phyloP scores from a whole-genome alignment of 2,113 vertebrate species.

The Pygoscelis adeliae region DNA sequence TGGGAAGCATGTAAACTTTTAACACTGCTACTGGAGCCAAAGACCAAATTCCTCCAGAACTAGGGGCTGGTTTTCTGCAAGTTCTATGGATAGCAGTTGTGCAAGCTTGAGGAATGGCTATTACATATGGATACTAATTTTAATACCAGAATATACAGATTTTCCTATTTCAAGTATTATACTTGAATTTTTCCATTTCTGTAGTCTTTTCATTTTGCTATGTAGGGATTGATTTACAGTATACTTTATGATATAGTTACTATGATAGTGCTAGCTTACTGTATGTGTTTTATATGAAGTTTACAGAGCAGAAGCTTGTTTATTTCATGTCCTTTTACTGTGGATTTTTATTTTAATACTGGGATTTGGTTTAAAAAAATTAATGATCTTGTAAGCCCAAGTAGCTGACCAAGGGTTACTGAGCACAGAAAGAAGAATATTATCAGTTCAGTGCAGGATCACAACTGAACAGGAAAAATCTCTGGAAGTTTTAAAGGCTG shows the following conservation, averaged over 20 bases:
- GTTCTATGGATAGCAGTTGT: background rate
- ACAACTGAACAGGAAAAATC: background rate
- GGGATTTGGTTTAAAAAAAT: background rate
- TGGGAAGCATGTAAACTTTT: background rate
- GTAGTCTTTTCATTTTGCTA: background rate
- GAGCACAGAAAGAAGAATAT: background rate
- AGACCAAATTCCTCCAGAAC: background rate
- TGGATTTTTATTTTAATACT: slow-evolving; percentile 29
- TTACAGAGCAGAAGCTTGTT: background rate
- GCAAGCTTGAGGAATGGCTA: background rate
- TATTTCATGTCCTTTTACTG: background rate
- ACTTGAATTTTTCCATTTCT: background rate
- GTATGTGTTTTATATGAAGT: background rate
- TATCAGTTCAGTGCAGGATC: slow-evolving; percentile 22
- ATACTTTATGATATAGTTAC: background rate
- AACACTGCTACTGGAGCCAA: background rate
- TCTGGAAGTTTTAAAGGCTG: background rate
- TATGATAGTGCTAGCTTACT: background rate
- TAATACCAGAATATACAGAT: background rate
- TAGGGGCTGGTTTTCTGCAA: background rate
- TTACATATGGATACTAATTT: background rate
- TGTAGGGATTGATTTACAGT: background rate
- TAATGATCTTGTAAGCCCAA: background rate
- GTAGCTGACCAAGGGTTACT: slow-evolving; percentile 24
- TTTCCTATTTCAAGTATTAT: background rate